Base-by-base conservation (phyloP, 2,113 vertebrate genomes). In the Lepus americanus region DNA sequence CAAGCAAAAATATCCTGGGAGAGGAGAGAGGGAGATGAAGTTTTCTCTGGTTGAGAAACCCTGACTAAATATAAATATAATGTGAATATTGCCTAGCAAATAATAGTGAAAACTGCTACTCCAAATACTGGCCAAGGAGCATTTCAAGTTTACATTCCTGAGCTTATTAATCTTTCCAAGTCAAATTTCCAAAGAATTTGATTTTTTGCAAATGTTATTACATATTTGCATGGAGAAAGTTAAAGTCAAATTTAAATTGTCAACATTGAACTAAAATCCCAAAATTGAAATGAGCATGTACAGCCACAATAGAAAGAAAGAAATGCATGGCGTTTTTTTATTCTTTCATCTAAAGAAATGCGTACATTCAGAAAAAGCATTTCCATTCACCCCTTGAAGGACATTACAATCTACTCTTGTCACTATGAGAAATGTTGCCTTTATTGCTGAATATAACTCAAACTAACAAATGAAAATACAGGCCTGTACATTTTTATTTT, bases 401-500 rank as follows among this genome's bases (percentile, higher is more conserved):
- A 92, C 66, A 94, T 96, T 83, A 16, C 78, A 81, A 27, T 10
- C 13, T 96, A 96, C 94, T 90, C 85, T 94, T 87, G 64, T 96
- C 66, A 73, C 83, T 94, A 90, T 96, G 77, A 97, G n/a, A 95
- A 98, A 97, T 96, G 11, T 86, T 90, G 94, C 33, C 81, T 96
- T 95, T 96, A 87, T 76, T 97, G 66, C 55, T 97, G 72, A 94
- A 98, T 98, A 96, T 96, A 95, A 98, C 94, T 96, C 95, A 96
- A 87, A 92, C 90, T 97, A 97, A 95, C 84, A 98, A 97, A 97
- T 78, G 79, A 95, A 49, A 59, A 90, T n/a, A 80, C 12, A 20
- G 86, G 61, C 36, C 29, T 25, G 87, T 82, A 55, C 79, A 95
- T 96, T 96, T 96, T 61, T 22, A 97, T 97, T 94, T 78, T 77